phyloP scores from a whole-genome alignment of 2,888 invertebrate species.

The Ceratothoa steindachneri region DNA sequence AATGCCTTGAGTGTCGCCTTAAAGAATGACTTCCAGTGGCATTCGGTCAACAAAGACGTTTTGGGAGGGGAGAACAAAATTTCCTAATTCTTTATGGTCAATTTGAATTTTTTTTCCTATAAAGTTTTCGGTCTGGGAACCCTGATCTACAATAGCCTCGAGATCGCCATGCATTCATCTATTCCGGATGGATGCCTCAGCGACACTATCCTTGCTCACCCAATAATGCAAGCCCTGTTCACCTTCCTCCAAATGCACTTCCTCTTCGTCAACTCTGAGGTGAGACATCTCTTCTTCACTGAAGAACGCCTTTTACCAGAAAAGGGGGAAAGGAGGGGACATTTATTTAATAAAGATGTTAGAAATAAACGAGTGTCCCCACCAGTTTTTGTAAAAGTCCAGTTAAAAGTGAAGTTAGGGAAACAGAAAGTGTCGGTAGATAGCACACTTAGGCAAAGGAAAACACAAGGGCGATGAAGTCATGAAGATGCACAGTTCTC shows the following conservation, averaged over 20 bases:
- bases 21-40: no score
- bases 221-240: slow-evolving; percentile 59
- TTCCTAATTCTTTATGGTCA: no score
- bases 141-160: slow-evolving; percentile 59
- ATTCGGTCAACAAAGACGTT: no score
- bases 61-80: no score
- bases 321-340: background rate
- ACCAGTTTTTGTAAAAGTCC: no score
- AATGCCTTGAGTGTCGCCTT: no score
- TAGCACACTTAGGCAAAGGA: no score
- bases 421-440: no score
- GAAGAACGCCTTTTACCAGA: background rate
- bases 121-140: slow-evolving; percentile 60
- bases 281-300: slow-evolving; percentile 50
- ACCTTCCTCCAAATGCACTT: slow-evolving; percentile 61
- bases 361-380: no score
- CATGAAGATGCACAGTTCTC: no score
- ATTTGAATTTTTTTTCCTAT: background rate
- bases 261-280: slow-evolving; percentile 60
- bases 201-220: slow-evolving; percentile 58
- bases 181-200: slow-evolving; percentile 52
- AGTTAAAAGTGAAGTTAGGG: no score
- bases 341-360: background rate
- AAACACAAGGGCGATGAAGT: no score
- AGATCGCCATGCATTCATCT: slow-evolving; percentile 60